Evolutionary conservation across 2,113 vertebrate species (phyloP).

Genomic region (Propithecus coquereli): DNA sequence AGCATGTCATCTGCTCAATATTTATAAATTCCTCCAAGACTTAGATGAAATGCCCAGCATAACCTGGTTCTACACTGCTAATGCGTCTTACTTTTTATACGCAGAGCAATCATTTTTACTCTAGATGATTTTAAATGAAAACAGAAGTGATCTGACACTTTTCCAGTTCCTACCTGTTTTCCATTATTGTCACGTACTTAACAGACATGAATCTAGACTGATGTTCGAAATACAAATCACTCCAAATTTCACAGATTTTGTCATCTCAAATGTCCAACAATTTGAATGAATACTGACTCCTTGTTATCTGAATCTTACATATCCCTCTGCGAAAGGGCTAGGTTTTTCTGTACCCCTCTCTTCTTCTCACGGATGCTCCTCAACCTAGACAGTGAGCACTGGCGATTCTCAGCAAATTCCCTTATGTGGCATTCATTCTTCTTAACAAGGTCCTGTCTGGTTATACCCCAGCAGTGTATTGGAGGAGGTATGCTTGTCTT

Average conservation of each 20-base stretch:
- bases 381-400: not conserved
- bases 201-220: not conserved
- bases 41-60: not conserved
- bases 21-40: not conserved
- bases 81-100: slow-evolving; percentile 32
- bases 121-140: slow-evolving; percentile 27
- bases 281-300: not conserved
- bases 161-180: not conserved
- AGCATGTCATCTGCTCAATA: not conserved
- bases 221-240: slow-evolving; percentile 9
- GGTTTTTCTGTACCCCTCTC: not conserved
- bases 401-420: not conserved
- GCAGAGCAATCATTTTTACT: slow-evolving; percentile 27
- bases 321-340: not conserved
- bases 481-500: not conserved
- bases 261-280: not conserved
- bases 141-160: not conserved
- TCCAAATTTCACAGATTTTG: not conserved
- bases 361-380: not conserved
- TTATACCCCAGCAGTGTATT: not conserved
- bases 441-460: not conserved
- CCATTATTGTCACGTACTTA: not conserved
- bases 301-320: not conserved
- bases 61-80: not conserved
- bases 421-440: not conserved